Evolutionary conservation across 2,888 invertebrate genomes (phyloP), one percentile per base, ranked within the genome.

Genomic region (Sialis lutaria): DNA sequence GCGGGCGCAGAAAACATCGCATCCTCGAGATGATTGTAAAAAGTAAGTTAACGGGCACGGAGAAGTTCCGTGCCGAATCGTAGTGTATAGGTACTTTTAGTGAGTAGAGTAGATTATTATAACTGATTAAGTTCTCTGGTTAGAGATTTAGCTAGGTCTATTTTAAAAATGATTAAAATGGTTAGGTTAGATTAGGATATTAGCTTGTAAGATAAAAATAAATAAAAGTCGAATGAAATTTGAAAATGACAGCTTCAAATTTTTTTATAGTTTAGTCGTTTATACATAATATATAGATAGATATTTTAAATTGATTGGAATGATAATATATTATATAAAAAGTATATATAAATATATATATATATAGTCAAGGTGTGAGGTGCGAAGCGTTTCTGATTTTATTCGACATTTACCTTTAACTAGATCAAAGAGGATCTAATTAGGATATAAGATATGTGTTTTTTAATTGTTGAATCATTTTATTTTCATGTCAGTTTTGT

Each of bases 381-480:
- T 47, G 47, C 47, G 42, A 47, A 42, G 42, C 34, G 32, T 42
- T 42, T 47, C 37, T 42, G 33, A 33, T 47, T 42, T 47, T 42
- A 47, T 47, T 42, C 47, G 42, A 47, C 42, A 47, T 30, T 42
- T 12, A n/a, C 22, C 22, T 22, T 22, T 22, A 22, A 13, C 10
- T 35, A 37, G 37, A 37, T 37, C 37, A 37, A 37, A 37, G 37
- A 37, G 37, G 12, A 10, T 12, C 12, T 37, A 10, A 12, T 6
- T 7, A 30, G 32, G 5, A 32, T 31, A 42, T 35, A 35, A 35
- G 35, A 34, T 47, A 41, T 47, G 42, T 47, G 47, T 47, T 42
- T 47, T 47, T 42, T 33, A 42, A 42, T 47, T 47, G 47, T 42
- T 47, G 42, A 47, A 40, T 34, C 37, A 31, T 47, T 44, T 40